These are phyloP conservation scores for Leptopilina clavipes DNA, from an alignment of 1,140 invertebrate genomes.

Conservation along the genomic window DNA sequence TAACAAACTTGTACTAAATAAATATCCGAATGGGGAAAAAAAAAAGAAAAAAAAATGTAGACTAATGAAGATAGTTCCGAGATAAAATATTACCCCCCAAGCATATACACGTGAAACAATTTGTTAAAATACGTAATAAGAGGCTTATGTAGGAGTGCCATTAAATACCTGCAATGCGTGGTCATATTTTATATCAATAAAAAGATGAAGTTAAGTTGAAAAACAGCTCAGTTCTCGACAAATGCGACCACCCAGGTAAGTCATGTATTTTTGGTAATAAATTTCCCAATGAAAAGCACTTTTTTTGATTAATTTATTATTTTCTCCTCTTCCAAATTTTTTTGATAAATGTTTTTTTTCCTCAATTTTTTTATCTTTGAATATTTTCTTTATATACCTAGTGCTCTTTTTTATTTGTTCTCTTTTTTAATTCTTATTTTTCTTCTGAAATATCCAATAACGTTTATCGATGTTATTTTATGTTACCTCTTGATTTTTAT, in stretches of 20 bases:
- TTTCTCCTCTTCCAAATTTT: neutral
- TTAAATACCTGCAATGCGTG: constrained; percentile 15
- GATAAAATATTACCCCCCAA: neutral
- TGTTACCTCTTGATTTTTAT: too few species aligned
- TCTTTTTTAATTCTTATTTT: too few species aligned
- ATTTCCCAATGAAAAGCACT: neutral
- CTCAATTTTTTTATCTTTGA: neutral
- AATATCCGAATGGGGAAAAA: neutral
- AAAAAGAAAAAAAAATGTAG: neutral
- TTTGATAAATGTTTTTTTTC: neutral
- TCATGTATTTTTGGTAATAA: neutral
- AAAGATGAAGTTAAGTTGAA: constrained; percentile 1
- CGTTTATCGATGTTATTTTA: too few species aligned
- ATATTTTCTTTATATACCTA: too few species aligned
- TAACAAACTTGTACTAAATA: constrained; percentile 1
- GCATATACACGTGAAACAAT: neutral
- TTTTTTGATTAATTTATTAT: neutral
- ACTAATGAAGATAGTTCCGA: neutral
- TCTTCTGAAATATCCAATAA: too few species aligned
- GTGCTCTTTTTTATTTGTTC: too few species aligned
- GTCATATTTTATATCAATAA: constrained; percentile 12
- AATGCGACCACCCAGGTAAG: neutral
- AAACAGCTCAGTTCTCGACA: neutral
- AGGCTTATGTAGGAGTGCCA: constrained; percentile 7
- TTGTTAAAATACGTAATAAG: constrained; percentile 20